Evolutionary conservation across 2,113 vertebrate genomes (phyloP).

Genomic region (Plotosus lineatus): DNA sequence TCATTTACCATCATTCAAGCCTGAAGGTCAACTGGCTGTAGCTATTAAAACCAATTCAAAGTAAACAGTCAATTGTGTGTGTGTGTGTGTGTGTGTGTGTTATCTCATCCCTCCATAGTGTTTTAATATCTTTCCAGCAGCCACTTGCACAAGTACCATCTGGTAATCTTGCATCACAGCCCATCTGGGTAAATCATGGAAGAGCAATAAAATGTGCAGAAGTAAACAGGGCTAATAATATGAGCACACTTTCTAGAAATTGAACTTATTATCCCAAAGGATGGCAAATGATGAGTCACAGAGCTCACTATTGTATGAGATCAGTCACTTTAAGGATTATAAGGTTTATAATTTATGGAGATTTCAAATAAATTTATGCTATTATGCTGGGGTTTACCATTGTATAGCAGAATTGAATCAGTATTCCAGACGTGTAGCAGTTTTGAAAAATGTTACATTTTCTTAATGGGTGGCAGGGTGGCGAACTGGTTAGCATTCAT

Average conservation of each 20-base stretch:
- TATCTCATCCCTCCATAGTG: not conserved
- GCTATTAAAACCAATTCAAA: not conserved
- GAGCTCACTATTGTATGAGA: not conserved
- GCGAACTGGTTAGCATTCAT: no score
- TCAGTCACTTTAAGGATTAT: not conserved
- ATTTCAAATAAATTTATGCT: not conserved
- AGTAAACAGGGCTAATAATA: constrained; percentile 17
- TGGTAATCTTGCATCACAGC: constrained; percentile 7
- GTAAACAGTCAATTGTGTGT: not conserved
- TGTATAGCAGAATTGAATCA: not conserved
- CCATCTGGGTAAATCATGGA: constrained; percentile 3
- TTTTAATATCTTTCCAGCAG: not conserved
- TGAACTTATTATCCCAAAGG: not conserved
- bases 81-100: no score
- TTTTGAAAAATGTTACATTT: not conserved
- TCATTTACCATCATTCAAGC: not conserved
- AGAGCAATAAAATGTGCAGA: constrained; percentile 1
- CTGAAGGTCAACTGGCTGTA: not conserved
- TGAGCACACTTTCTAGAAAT: not conserved
- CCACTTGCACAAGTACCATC: not conserved
- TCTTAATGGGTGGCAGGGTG: no score
- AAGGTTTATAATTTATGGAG: not conserved
- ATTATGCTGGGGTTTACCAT: not conserved
- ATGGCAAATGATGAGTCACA: not conserved
- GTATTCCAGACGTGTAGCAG: not conserved